Evolutionary conservation across 2,888 invertebrate genomes (phyloP), one percentile per base, ranked within the genome.

Genomic region (Pseudanteris insignis): DNA sequence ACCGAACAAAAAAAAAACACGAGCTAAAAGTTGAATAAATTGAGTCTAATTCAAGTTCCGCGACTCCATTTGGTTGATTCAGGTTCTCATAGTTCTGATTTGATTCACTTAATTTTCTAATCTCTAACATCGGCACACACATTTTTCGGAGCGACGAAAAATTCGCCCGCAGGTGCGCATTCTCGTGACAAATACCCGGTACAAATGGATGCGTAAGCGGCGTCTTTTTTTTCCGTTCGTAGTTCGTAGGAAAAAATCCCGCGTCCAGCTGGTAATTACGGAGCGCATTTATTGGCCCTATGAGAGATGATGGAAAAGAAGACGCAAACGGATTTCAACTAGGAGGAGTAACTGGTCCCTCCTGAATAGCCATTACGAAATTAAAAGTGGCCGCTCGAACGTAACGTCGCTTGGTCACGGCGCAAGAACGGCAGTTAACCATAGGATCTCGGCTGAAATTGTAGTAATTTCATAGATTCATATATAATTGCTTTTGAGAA

Each of bases 391-490:
- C n/a, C n/a, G n/a, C n/a, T n/a, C n/a, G n/a, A n/a, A n/a, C n/a
- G n/a, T n/a, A n/a, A n/a, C 21, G 57, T 48, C 48, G 37, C 26
- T 24, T 26, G 51, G 51, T 57, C 63, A 48, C 50, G 44, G 64
- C 38, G 46, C 62, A 62, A 63, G n/a, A n/a, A n/a, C n/a, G n/a
- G n/a, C n/a, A 65, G 67, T 66, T 60, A 63, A 67, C 69, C 65
- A 67, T 69, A 68, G 70, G 67, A 71, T 70, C 64, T 65, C 41
- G 33, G 38, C 57, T 62, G 67, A 68, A 71, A 71, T 71, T 71
- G 67, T 70, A 67, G 72, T 73, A 70, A 72, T 73, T 70, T 70
- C 67, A 69, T 72, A 71, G 71, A 73, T 71, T 69, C 66, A 67
- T 68, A 68, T 69, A 69, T 73, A 72, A 73, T 73, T 70, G 73